Conservation (phyloP, 2,888 invertebrate species). For the Cantharis rufa region DNA sequence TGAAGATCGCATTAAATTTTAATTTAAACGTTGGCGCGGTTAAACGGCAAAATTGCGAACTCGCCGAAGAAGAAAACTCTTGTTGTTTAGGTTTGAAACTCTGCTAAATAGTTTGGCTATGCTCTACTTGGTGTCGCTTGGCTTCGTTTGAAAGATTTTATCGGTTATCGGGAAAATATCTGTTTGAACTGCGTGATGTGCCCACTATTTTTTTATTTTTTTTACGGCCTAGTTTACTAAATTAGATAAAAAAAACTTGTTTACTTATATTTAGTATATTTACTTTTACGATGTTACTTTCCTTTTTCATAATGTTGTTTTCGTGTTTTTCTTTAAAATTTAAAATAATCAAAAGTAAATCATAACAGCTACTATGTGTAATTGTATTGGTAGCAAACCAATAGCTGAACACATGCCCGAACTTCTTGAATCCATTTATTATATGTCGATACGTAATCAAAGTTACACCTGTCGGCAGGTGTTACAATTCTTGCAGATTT, state of each 20-base stretch:
- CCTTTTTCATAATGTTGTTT: background rate
- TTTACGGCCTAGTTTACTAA: background rate
- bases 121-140: background rate
- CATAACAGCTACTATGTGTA: slow-evolving; percentile 3
- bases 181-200: background rate
- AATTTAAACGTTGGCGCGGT: background rate
- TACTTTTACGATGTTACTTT: background rate
- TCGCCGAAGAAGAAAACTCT: background rate
- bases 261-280: background rate
- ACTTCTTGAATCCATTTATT: slow-evolving; percentile 10
- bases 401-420: slow-evolving; percentile 14
- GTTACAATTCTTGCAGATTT: slow-evolving; percentile 11
- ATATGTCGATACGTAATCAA: slow-evolving; percentile 16
- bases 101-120: background rate
- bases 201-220: background rate
- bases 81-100: background rate
- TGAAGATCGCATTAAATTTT: background rate
- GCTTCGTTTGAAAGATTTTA: background rate
- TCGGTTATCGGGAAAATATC: background rate
- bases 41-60: background rate
- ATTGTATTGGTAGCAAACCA: slow-evolving; percentile 1
- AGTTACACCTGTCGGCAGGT: slow-evolving; percentile 28
- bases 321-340: background rate
- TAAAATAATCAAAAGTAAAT: background rate
- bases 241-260: background rate